Percentiles rank a stretch among this genome's conserved stretches.
These are phyloP conservation scores for Heliconius erato DNA, from an alignment of 2,888 invertebrate species.

Conservation along the genomic window DNA sequence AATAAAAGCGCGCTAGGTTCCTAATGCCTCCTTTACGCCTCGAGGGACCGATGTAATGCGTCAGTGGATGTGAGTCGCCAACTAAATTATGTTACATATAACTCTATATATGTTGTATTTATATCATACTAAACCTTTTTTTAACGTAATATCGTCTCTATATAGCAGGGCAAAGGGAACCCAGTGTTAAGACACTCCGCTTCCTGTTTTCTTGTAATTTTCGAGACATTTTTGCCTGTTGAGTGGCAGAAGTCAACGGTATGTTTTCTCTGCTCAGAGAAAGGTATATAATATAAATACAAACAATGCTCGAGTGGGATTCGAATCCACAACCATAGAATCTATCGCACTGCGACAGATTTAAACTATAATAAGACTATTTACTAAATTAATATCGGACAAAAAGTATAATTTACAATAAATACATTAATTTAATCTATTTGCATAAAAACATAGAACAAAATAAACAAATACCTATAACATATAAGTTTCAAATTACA, in stretches of 20 bases:
- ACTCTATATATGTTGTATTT: neutral
- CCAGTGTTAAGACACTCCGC: neutral
- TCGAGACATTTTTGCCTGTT: neutral
- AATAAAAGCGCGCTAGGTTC: constrained; percentile 20
- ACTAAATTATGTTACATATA: neutral
- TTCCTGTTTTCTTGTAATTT: neutral
- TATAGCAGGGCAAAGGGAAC: neutral
- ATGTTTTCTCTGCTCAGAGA: neutral
- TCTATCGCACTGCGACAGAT: neutral
- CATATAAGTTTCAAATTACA: constrained; percentile 19
- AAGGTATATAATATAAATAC: too few relatives aligned
- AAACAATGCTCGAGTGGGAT: neutral
- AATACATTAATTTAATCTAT: neutral
- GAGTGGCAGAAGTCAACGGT: neutral
- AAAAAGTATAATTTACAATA: neutral
- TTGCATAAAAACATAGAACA: neutral
- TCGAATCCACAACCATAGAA: neutral
- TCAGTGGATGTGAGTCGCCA: constrained; percentile 8
- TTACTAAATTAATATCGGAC: neutral
- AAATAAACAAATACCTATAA: constrained; percentile 9
- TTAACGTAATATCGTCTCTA: neutral
- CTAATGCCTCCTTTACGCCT: constrained; percentile 16
- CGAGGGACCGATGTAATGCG: constrained; percentile 19
- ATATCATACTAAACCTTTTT: neutral
- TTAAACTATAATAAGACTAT: neutral